Conservation (phyloP, 2,113 vertebrate species). For the Alexandromys fortis region DNA sequence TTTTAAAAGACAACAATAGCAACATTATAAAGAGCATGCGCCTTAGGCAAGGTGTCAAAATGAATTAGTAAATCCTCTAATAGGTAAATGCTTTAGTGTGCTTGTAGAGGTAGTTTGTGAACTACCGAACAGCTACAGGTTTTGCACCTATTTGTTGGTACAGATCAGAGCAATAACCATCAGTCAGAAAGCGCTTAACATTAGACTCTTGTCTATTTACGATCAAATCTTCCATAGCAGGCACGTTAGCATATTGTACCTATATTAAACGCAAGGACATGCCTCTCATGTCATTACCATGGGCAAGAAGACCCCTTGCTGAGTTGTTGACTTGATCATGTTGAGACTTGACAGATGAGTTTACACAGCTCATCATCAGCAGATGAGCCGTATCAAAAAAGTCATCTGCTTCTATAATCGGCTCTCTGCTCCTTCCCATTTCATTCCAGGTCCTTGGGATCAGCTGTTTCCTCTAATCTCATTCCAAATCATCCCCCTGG, state of each 20-base stretch:
- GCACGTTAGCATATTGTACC: not conserved
- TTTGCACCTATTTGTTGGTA: not conserved
- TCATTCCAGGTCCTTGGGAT: constrained; percentile 32
- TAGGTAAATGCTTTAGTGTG: not conserved
- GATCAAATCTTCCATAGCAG: not conserved
- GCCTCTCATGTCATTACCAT: not conserved
- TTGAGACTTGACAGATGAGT: constrained; percentile 42
- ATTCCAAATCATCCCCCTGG: constrained; percentile 3
- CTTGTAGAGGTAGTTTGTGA: not conserved
- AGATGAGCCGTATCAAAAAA: constrained; percentile 47
- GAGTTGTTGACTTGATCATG: constrained; percentile 40
- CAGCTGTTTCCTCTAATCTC: constrained; percentile 53
- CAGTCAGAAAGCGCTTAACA: not conserved
- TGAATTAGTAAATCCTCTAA: not conserved
- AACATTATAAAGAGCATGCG: not conserved
- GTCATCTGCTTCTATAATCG: constrained; percentile 59
- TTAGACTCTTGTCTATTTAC: not conserved
- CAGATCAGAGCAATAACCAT: not conserved
- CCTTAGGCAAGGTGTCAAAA: not conserved
- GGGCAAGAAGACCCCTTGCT: not conserved
- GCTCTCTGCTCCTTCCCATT: constrained; percentile 23
- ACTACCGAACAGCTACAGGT: not conserved
- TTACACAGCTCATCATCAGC: constrained; percentile 54
- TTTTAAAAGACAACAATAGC: not conserved
- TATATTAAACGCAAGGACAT: constrained; percentile 2